Evolutionary conservation across 1,140 invertebrate species (phyloP).

Genomic region (Drosophila ironensis): DNA sequence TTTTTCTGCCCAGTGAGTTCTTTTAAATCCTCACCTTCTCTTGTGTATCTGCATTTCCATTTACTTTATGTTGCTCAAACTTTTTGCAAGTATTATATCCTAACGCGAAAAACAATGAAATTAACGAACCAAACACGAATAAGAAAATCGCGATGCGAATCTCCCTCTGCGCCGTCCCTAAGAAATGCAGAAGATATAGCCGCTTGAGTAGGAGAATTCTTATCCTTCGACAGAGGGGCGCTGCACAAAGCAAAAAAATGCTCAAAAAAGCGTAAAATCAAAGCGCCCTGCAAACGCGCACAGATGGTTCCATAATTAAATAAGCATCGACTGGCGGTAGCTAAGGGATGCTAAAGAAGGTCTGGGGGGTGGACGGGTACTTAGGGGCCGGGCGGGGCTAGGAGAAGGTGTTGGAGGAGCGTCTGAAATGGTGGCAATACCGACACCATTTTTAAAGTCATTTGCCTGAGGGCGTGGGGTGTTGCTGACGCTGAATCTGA

Average conservation of each 20-base stretch:
- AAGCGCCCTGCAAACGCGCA: conserved; percentile 71
- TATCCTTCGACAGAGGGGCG: conserved; percentile 1
- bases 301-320: conserved; percentile 78
- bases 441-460: conserved; percentile 53
- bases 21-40: not conserved
- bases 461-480: conserved; percentile 12
- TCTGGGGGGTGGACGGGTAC: not conserved
- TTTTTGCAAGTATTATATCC: conserved; percentile 24
- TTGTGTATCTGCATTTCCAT: not conserved
- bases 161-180: not conserved
- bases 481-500: no score
- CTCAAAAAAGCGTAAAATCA: conserved; percentile 77
- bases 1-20: no score
- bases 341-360: not conserved
- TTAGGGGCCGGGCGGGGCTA: not conserved
- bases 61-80: not conserved
- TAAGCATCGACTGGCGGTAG: conserved; percentile 56
- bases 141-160: conserved; percentile 53
- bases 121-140: conserved; percentile 75
- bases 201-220: conserved; percentile 3
- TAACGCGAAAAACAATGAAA: conserved; percentile 72
- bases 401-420: not conserved
- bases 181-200: conserved; percentile 29
- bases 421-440: conserved; percentile 47
- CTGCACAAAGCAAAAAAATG: conserved; percentile 43